phyloP scores from a whole-genome alignment of 2,888 invertebrate genomes.

The Latheticus oryzae region DNA sequence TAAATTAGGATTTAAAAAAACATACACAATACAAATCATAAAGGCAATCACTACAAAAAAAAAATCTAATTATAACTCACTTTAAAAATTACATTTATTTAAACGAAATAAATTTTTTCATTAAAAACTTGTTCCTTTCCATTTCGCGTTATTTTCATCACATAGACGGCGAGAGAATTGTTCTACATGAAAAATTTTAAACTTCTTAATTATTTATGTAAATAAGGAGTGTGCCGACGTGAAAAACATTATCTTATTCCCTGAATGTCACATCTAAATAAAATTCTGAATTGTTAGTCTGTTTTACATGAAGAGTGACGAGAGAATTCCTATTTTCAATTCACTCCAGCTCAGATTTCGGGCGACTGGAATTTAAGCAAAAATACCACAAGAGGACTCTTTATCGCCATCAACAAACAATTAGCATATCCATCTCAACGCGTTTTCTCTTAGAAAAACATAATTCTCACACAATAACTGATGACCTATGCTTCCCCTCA shows the following conservation, averaged over 20 bases:
- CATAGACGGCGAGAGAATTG: slow-evolving; percentile 10
- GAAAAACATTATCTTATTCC: slow-evolving; percentile 28
- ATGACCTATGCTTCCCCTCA: no score
- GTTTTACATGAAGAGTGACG: slow-evolving; percentile 20
- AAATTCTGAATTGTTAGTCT: slow-evolving; percentile 13
- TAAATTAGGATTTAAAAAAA: slow-evolving; percentile 37
- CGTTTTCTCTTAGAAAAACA: slow-evolving; percentile 5
- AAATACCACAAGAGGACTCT: slow-evolving; percentile 22
- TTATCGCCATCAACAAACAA: slow-evolving; percentile 28
- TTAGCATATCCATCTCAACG: slow-evolving; percentile 28
- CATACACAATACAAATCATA: slow-evolving; percentile 11
- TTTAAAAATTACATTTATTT: no score
- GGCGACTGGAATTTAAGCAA: slow-evolving; percentile 17
- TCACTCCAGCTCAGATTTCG: slow-evolving; percentile 19
- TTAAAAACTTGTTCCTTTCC: slow-evolving; percentile 12
- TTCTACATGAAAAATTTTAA: slow-evolving; percentile 20
- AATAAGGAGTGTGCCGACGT: slow-evolving; percentile 24
- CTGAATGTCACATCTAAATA: slow-evolving; percentile 10
- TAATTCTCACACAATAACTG: slow-evolving; percentile 17
- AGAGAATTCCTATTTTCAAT: slow-evolving; percentile 19
- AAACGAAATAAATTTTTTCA: no score
- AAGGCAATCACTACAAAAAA: background rate
- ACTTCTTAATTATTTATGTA: slow-evolving; percentile 33
- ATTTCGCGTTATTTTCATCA: slow-evolving; percentile 17
- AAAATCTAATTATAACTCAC: no score